Conservation (phyloP, 2,797 vertebrate genomes). For the Pteropus rufus region DNA sequence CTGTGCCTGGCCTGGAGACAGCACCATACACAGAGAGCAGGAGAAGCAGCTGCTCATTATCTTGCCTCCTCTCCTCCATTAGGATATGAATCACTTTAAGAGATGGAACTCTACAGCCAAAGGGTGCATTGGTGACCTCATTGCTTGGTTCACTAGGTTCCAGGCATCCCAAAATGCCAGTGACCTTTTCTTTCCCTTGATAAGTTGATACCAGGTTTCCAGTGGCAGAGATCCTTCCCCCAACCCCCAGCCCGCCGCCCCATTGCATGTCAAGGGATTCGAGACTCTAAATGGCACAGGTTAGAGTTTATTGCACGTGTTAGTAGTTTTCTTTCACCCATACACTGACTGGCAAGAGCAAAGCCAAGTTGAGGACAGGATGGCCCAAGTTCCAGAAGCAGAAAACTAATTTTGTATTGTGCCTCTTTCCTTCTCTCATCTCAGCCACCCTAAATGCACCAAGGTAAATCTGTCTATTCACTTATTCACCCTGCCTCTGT, state of each 20-base stretch:
- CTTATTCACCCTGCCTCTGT: not conserved
- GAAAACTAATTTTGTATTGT: not conserved
- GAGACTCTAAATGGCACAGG: not conserved
- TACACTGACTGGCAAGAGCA: not conserved
- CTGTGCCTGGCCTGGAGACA: not conserved
- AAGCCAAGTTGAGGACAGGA: not conserved
- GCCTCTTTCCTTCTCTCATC: not conserved
- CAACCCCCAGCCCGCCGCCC: not conserved
- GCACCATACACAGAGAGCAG: not conserved
- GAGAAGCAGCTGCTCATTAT: not conserved
- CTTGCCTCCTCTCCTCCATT: not conserved
- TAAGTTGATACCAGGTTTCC: not conserved
- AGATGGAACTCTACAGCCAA: not conserved
- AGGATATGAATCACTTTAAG: not conserved
- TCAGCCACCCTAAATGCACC: not conserved
- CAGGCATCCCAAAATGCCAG: constrained; percentile 35
- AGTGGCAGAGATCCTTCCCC: not conserved
- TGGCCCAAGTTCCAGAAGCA: not conserved
- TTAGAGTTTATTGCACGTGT: not conserved
- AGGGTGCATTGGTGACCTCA: not conserved
- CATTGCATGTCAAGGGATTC: not conserved
- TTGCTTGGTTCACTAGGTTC: not conserved
- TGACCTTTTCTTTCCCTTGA: constrained; percentile 21
- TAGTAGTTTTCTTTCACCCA: not conserved
- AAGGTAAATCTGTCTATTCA: not conserved